Percentiles rank a stretch among this genome's conserved stretches.
phyloP scores from a whole-genome alignment of 2,888 invertebrate species.

The Palloptera scutellata region DNA sequence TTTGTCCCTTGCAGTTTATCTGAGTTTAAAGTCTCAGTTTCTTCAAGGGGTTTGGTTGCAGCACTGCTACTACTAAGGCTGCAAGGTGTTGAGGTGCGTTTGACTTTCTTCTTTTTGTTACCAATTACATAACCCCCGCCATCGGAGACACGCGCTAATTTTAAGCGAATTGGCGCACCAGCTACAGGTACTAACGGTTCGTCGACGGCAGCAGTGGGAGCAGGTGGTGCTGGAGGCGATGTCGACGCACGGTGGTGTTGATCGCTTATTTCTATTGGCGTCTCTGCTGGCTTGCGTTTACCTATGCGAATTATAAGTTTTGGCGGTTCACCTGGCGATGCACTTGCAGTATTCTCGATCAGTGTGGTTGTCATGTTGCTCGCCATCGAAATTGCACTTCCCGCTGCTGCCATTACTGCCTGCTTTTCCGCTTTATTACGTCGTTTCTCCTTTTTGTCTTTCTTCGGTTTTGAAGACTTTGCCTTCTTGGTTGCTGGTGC shows the following conservation, averaged over 20 bases:
- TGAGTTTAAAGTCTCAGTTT: constrained; percentile 34
- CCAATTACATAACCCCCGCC: constrained; percentile 70
- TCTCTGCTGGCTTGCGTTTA: constrained; percentile 57
- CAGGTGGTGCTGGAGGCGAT: constrained; percentile 53
- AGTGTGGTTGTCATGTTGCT: constrained; percentile 55
- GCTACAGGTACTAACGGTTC: constrained; percentile 23
- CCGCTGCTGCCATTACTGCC: constrained; percentile 65
- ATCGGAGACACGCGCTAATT: constrained; percentile 81
- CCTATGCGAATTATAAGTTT: constrained; percentile 80
- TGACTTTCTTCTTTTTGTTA: constrained; percentile 45
- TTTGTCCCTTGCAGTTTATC: constrained; percentile 8
- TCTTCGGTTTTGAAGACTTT: constrained; percentile 63
- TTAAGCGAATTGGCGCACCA: constrained; percentile 83
- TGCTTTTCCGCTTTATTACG: constrained; percentile 51
- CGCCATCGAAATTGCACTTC: constrained; percentile 47
- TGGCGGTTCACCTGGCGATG: constrained; percentile 67
- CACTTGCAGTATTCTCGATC: constrained; percentile 65
- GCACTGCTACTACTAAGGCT: constrained; percentile 25
- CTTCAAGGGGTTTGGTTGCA: constrained; percentile 31
- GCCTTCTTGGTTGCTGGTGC: constrained; percentile 47
- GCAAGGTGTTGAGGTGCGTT: constrained; percentile 31
- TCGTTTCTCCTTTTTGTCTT: constrained; percentile 67
- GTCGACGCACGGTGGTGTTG: constrained; percentile 32
- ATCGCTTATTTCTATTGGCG: constrained; percentile 39
- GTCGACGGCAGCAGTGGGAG: constrained; percentile 12